phyloP scores from a whole-genome alignment of 2,113 vertebrate genomes.

The Excalfactoria chinensis region DNA sequence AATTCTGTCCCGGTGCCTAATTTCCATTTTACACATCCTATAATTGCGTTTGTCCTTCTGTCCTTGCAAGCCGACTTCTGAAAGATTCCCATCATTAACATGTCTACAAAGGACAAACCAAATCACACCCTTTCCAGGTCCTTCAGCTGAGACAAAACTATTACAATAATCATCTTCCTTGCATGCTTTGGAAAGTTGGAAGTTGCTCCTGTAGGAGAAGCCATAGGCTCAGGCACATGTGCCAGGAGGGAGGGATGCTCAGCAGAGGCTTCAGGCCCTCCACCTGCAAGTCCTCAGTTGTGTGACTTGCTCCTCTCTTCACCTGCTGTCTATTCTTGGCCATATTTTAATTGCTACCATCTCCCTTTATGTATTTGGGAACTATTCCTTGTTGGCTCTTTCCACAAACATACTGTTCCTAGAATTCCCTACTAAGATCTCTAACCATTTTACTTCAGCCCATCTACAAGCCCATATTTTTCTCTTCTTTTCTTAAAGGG shows the following conservation, averaged over 20 bases:
- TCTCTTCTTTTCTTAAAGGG: neutral
- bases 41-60: conserved; percentile 46
- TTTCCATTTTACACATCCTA: conserved; percentile 60
- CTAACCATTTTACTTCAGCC: neutral
- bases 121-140: neutral
- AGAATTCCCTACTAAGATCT: neutral
- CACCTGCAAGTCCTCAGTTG: neutral
- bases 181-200: neutral
- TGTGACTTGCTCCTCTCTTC: neutral
- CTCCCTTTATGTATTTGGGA: neutral
- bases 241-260: neutral
- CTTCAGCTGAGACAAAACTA: neutral
- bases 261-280: neutral
- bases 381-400: neutral
- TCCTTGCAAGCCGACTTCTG: conserved; percentile 50
- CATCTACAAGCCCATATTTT: neutral
- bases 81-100: conserved; percentile 51
- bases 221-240: neutral
- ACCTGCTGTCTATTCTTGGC: neutral
- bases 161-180: conserved; percentile 5
- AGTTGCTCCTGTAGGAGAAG: neutral
- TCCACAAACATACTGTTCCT: neutral
- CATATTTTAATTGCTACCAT: neutral
- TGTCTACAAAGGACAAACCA: conserved; percentile 27
- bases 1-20: conserved; percentile 30